Evolutionary conservation across 2,113 vertebrate species (phyloP).

Genomic region (Carassius auratus): DNA sequence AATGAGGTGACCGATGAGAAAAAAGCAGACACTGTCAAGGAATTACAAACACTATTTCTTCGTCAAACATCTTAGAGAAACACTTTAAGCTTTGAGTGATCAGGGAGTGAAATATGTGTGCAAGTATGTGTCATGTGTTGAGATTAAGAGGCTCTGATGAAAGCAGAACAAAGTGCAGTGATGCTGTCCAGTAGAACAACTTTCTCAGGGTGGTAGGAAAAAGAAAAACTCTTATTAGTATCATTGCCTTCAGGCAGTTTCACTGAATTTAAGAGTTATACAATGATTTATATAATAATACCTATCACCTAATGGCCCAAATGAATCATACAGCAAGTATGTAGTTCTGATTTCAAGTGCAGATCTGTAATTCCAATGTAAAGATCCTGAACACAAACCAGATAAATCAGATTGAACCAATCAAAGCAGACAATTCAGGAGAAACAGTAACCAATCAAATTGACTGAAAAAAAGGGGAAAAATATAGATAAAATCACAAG

Average conservation of each 20-base stretch:
- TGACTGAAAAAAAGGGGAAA: not conserved
- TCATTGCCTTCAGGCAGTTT: not conserved
- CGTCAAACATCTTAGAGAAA: slow-evolving; percentile 59
- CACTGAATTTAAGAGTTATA: not conserved
- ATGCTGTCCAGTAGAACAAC: slow-evolving; percentile 32
- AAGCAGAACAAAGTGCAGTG: slow-evolving; percentile 62
- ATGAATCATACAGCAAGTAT: not conserved
- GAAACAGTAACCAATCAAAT: not conserved
- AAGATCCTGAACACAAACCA: not conserved
- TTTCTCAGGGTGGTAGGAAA: slow-evolving; percentile 34
- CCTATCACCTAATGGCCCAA: not conserved
- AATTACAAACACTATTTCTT: slow-evolving; percentile 30
- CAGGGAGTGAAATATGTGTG: slow-evolving; percentile 50
- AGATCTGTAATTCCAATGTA: not conserved
- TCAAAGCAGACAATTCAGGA: not conserved
- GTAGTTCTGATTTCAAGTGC: not conserved
- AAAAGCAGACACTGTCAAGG: slow-evolving; percentile 31
- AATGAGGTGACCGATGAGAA: slow-evolving; percentile 29
- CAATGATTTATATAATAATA: not conserved
- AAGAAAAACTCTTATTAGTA: not conserved
- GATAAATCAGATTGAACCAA: not conserved
- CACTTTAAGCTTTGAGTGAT: slow-evolving; percentile 56
- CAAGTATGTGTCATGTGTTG: slow-evolving; percentile 53
- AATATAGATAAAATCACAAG: not conserved
- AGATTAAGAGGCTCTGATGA: slow-evolving; percentile 56